Conservation (phyloP, 1,140 invertebrate species). For the Drosophila truncata region DNA sequence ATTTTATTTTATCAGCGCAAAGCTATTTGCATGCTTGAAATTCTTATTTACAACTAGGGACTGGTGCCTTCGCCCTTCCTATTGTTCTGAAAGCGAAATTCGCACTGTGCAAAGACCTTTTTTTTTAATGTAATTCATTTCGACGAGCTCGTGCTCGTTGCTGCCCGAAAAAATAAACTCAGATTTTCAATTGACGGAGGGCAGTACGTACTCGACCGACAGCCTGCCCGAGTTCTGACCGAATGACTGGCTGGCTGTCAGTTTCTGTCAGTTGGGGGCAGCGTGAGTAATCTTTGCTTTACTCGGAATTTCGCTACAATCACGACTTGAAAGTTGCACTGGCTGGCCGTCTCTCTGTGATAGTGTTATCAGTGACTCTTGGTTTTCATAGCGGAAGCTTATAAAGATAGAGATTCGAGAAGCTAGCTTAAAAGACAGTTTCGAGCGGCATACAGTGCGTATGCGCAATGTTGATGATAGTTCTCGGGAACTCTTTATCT, state of each 20-base stretch:
- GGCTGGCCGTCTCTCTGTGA: constrained; percentile 7
- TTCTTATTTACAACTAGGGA: constrained; percentile 13
- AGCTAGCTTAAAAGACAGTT: constrained; percentile 4
- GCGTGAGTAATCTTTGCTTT: constrained; percentile 30
- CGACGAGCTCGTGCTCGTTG: constrained; percentile 1
- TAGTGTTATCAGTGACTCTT: constrained; percentile 43
- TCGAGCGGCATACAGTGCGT: constrained; percentile 4
- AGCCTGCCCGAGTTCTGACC: constrained; percentile 25
- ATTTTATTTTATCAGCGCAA: not conserved
- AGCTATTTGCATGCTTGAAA: constrained; percentile 30
- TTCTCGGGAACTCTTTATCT: too few relatives aligned
- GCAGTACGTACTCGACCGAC: constrained; percentile 32
- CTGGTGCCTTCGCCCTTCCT: constrained; percentile 11
- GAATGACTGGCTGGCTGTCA: constrained; percentile 28
- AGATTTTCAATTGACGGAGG: constrained; percentile 61
- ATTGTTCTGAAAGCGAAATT: constrained; percentile 39
- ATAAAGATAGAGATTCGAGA: not conserved
- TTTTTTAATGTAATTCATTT: constrained; percentile 32
- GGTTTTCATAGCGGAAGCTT: constrained; percentile 42
- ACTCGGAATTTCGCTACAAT: constrained; percentile 31
- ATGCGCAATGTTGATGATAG: constrained; percentile 21
- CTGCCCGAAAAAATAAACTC: constrained; percentile 42
- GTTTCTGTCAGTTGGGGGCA: constrained; percentile 4
- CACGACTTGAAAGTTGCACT: constrained; percentile 41
- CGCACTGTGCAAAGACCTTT: constrained; percentile 43